These are phyloP conservation scores for Perizoma flavofasciatum DNA, from an alignment of 2,888 invertebrate genomes.

Conservation along the genomic window DNA sequence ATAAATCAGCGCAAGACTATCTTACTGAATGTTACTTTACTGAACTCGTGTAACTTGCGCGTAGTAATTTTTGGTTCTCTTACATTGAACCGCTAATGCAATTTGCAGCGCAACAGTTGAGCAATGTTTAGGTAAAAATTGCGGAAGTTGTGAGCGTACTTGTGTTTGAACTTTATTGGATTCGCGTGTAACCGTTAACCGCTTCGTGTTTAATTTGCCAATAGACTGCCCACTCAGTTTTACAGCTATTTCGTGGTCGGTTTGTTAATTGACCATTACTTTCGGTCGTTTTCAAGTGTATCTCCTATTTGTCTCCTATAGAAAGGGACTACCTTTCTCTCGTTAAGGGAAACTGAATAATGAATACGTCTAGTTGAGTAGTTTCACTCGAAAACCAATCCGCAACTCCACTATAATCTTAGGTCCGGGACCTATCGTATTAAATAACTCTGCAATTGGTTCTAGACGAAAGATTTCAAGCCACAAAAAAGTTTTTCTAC, in stretches of 20 bases:
- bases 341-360: too few species aligned
- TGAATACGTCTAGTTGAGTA: too few species aligned
- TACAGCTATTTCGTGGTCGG: slow-evolving; percentile 12
- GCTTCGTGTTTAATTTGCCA: slow-evolving; percentile 23
- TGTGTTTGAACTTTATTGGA: slow-evolving; percentile 23
- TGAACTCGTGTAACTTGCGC: slow-evolving; percentile 5
- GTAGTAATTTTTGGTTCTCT: slow-evolving; percentile 9
- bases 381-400: too few species aligned
- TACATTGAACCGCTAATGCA: slow-evolving; percentile 28
- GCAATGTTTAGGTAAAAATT: slow-evolving; percentile 38
- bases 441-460: too few species aligned
- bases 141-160: slow-evolving; percentile 33
- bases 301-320: background rate
- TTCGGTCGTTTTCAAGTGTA: background rate
- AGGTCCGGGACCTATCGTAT: too few species aligned
- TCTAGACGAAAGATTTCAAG: too few species aligned
- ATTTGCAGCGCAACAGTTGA: slow-evolving; percentile 35
- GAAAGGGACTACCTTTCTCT: background rate
- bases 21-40: background rate
- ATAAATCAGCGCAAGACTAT: too few species aligned
- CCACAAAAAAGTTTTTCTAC: too few species aligned
- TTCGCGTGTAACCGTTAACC: slow-evolving; percentile 16
- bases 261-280: slow-evolving; percentile 9
- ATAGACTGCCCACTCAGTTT: slow-evolving; percentile 13
- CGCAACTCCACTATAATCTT: too few species aligned